Evolutionary conservation across 2,113 vertebrate species (phyloP), one percentile per base, ranked within the genome.

Genomic region (Shinisaurus crocodilurus): DNA sequence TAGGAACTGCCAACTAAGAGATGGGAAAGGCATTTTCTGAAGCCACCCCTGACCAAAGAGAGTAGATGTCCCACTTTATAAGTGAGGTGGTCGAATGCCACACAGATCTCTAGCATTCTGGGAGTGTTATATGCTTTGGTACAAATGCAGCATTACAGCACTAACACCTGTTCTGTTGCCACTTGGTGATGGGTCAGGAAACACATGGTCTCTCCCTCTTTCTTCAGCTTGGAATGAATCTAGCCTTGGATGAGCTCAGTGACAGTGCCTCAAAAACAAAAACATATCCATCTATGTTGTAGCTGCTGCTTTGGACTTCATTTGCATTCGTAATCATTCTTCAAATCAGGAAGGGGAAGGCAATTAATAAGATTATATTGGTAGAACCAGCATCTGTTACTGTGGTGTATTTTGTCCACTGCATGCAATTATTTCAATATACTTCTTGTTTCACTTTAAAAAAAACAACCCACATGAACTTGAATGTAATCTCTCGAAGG

Each of bases 321-420:
- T 90, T 93, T 89, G 60, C 0, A 0, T 74, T 75, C 72, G 5
- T 63, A 63, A 63, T 63, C 60, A 23, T 90, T 87, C 83, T 92
- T 13, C 37, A 92, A 82, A 65, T 34, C 57, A 79, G 25, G 70
- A 79, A 65, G 45, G 90, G 54, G 65, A 77, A 54, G 86, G 75
- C 57, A 86, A 92, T 90, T 89, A 86, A 86, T 0, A 2, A 93
- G 86, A 45, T 90, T 80, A 84, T 43, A 85, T 48, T n/a, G 75
- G 77, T n/a, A 85, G 72, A 45, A 37, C 5, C 40, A 95, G 29
- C 76, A 87, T 90, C 89, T 95, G 85, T 90, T 94, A 92, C 88
- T 60, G 92, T 91, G 45, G 70, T 91, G 76, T 87, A 27, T 92
- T 87, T 90, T 80, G n/a, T 94, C 80, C 16, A 12, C 54, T 92